A percentile compares a stretch with the other conserved stretches of the same genome.
Evolutionary conservation across 2,888 invertebrate genomes (phyloP).

Genomic region (Cephonodes hylas): DNA sequence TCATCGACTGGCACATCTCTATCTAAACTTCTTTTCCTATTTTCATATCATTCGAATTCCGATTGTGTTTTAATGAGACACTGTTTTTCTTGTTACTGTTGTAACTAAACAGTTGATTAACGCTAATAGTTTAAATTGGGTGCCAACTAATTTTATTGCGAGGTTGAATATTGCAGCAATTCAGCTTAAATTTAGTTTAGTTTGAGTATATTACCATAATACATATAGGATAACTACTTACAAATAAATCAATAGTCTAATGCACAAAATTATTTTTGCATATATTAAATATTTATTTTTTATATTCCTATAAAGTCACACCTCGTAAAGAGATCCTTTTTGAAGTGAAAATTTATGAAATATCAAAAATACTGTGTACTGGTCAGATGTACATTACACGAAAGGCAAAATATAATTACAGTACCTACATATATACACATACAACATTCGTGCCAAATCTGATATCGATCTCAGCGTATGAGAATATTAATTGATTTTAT

Average conservation of each 20-base stretch:
- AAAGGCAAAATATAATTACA: no score
- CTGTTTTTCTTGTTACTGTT: conserved; percentile 66
- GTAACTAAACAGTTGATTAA: conserved; percentile 76
- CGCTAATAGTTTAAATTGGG: conserved; percentile 28
- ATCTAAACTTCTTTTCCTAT: conserved; percentile 59
- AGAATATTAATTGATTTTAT: no score
- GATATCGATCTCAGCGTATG: no score
- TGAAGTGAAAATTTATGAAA: no score
- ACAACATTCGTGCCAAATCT: background rate
- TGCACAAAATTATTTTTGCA: background rate
- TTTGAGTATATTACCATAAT: background rate
- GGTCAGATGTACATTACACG: no score
- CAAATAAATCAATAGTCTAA: background rate
- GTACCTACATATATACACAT: background rate
- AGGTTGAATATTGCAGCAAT: background rate
- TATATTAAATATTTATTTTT: background rate
- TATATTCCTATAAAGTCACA: no score
- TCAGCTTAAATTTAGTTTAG: background rate
- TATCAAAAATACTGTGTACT: no score
- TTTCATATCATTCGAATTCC: conserved; percentile 58
- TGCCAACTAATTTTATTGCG: conserved; percentile 13
- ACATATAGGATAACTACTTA: background rate
- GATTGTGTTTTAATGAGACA: conserved; percentile 60
- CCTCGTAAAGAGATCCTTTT: no score
- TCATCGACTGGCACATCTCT: conserved; percentile 65